These are phyloP conservation scores for Bujurquina vittata DNA, from an alignment of 2,113 vertebrate species.

Conservation along the genomic window DNA sequence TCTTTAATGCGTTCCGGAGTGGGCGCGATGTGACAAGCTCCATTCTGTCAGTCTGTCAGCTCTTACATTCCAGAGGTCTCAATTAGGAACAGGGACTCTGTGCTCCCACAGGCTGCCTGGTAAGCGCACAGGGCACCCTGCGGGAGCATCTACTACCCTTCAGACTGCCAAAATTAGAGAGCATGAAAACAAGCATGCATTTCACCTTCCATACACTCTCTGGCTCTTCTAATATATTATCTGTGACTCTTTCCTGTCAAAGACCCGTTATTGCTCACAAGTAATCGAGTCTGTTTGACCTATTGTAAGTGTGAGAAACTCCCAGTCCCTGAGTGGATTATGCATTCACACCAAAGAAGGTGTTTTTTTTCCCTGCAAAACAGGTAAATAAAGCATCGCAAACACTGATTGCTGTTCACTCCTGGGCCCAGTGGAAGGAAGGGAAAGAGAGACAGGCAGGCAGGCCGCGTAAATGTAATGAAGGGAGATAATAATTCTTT, in stretches of 20 bases:
- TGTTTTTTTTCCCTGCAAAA: conserved; percentile 55
- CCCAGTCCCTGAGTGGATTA: conserved; percentile 14
- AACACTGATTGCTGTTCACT: conserved; percentile 46
- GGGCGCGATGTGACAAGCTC: conserved; percentile 60
- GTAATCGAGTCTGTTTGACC: conserved; percentile 20
- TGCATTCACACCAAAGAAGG: conserved; percentile 35
- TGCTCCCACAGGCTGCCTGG: conserved; percentile 39
- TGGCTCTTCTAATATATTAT: conserved; percentile 15
- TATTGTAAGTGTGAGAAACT: conserved; percentile 29
- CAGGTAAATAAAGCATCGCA: conserved; percentile 72
- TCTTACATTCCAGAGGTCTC: conserved; percentile 65
- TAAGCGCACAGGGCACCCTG: not conserved
- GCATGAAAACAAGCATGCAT: not conserved
- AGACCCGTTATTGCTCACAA: conserved; percentile 9
- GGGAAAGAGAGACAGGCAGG: conserved; percentile 39
- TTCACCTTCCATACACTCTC: not conserved
- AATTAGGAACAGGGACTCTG: conserved; percentile 60
- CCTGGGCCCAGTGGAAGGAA: conserved; percentile 38
- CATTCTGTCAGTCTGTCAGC: conserved; percentile 69
- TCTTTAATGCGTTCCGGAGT: conserved; percentile 59
- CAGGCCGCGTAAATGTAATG: conserved; percentile 75
- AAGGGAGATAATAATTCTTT: conserved; percentile 79
- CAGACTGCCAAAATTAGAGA: conserved; percentile 20
- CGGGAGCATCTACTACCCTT: conserved; percentile 3
- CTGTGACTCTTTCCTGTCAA: not conserved